A percentile compares a stretch with the other conserved stretches of the same genome.
Conservation (phyloP, 2,797 vertebrate genomes). For the Bradypodion pumilum region DNA sequence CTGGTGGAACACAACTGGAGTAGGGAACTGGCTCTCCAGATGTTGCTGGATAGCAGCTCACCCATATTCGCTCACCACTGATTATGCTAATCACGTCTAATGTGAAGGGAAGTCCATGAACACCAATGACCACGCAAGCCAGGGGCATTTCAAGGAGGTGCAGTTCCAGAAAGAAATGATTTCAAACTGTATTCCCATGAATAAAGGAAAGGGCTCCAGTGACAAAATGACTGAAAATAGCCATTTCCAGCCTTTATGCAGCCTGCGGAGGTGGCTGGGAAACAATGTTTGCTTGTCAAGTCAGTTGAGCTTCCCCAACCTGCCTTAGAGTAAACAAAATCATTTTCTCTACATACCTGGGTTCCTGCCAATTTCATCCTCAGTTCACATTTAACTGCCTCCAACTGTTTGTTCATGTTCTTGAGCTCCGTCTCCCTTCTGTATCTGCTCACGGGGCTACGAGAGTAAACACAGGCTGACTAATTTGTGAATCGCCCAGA, state of each 20-base stretch:
- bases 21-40: background rate
- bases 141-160: no score
- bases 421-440: constrained; percentile 83
- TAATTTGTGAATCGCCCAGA: no score
- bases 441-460: constrained; percentile 74
- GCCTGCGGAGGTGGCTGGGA: no score
- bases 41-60: background rate
- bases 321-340: background rate
- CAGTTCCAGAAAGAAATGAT: no score
- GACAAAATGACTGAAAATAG: no score
- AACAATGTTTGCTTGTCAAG: no score
- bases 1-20: background rate
- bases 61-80: background rate
- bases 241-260: no score
- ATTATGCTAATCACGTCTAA: background rate
- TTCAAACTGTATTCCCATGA: no score
- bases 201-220: no score
- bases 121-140: background rate
- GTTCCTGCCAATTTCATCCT: constrained; percentile 75
- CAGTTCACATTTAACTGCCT: constrained; percentile 78
- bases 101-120: background rate
- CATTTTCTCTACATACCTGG: constrained; percentile 71
- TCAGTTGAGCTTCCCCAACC: no score
- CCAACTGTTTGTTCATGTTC: constrained; percentile 80
- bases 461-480: constrained; percentile 26